Conservation (phyloP, 2,797 vertebrate genomes). For the Catamblyrhynchus diadema region DNA sequence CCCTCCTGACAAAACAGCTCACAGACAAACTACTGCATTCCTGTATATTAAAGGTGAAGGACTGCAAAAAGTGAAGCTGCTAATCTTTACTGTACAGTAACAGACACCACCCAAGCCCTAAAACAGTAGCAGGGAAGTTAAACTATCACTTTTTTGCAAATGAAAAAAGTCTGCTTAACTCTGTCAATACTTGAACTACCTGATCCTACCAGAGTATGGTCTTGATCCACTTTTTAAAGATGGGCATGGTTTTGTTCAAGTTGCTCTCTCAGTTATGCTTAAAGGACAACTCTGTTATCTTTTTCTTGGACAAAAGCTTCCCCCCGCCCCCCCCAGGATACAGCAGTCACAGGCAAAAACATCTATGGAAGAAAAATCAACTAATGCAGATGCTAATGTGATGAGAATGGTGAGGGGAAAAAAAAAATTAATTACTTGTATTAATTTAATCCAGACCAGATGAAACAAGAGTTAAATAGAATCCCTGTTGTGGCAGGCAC, state of each 20-base stretch:
- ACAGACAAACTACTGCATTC: neutral
- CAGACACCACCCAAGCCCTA: neutral
- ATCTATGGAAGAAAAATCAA: neutral
- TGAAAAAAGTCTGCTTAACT: neutral
- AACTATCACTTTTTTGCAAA: neutral
- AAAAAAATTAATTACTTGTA: neutral
- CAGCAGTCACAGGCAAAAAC: neutral
- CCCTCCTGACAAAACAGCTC: neutral
- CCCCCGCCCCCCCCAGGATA: fast-evolving
- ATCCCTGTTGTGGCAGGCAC: neutral
- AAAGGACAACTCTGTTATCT: neutral
- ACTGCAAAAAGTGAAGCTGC: neutral
- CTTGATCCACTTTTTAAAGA: neutral
- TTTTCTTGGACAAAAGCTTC: neutral
- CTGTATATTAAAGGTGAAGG: neutral
- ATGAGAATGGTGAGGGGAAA: fast-evolving
- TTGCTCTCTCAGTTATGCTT: neutral
- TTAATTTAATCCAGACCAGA: neutral
- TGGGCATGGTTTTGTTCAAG: neutral
- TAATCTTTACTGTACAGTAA: neutral
- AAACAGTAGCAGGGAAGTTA: neutral
- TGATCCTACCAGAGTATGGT: neutral
- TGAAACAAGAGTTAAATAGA: neutral
- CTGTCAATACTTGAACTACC: neutral
- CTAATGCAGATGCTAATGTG: neutral